A percentile compares a stretch with the other conserved stretches of the same genome.
Conservation (phyloP, 2,888 invertebrate species). For the Leucozona laternaria region DNA sequence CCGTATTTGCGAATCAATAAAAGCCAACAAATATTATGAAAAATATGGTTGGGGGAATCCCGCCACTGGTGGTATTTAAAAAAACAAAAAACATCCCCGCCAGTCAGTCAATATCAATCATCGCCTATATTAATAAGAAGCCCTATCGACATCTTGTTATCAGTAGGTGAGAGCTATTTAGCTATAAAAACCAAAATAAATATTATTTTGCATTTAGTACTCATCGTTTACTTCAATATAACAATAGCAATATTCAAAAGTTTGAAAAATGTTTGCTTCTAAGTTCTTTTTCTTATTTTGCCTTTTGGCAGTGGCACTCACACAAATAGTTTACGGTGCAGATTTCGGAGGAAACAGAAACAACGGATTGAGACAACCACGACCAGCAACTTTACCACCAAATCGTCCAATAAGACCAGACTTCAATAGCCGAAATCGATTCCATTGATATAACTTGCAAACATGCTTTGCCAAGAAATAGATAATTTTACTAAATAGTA, state of each 20-base stretch:
- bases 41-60: neutral
- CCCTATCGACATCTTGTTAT: neutral
- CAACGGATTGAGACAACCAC: slow-evolving; percentile 25
- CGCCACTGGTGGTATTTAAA: neutral
- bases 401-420: slow-evolving; percentile 48
- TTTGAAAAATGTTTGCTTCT: slow-evolving; percentile 43
- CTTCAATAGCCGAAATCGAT: slow-evolving; percentile 28
- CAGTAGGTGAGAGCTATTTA: neutral
- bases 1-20: neutral
- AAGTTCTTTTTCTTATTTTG: slow-evolving; percentile 58
- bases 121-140: neutral
- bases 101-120: neutral
- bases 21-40: neutral
- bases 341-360: slow-evolving; percentile 31
- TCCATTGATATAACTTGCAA: neutral
- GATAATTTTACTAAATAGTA: too few species aligned
- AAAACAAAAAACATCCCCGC: neutral
- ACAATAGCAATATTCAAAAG: neutral
- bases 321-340: slow-evolving; percentile 32
- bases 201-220: neutral
- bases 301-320: slow-evolving; percentile 44
- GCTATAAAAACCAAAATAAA: neutral
- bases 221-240: neutral
- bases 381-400: slow-evolving; percentile 59
- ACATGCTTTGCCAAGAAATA: neutral